Evolutionary conservation across 2,797 vertebrate genomes (phyloP), one percentile per base, ranked within the genome.

Genomic region (Prionace glauca): DNA sequence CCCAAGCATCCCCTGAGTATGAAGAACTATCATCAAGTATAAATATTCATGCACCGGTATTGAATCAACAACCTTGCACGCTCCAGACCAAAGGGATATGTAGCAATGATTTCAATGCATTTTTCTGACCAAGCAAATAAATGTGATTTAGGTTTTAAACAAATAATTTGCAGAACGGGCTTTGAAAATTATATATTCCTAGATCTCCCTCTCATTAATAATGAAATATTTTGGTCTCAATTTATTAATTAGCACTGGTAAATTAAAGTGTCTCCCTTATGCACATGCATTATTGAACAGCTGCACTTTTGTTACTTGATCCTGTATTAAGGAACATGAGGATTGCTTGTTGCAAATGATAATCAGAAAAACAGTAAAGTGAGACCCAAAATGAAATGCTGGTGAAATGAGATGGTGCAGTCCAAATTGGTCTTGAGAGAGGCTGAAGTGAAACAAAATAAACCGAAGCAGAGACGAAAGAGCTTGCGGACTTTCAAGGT

Each of bases 181-280:
- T 90, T 62, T 56, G 87, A 90, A 29, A 90, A 90, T 90, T 90
- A n/a, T 4, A 26, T 90, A 90, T n/a, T 90, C 87, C 32, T 90
- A 62, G 60, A 90, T 62, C 29, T 16, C 50, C 50, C 56, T 88
- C 86, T 22, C 50, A 60, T 88, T 90, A 90, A 62, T 62, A 62
- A 32, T 50, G 62, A 14, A 62, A 91, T 18, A 65, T 65, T n/a
- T 87, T 10, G 26, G 41, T 87, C 45, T 87, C 86, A 26, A 87
- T 26, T 87, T 87, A 45, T 87, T 56, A 87, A 12, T 87, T 87
- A 45, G 56, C 26, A 56, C 41, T 56, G 86, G 41, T 36, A 87
- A 56, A 14, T 41, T 11, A 87, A 87, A 56, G 11, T 14, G 3
- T 87, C 86, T 87, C 50, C 86, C 29, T 16, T 90, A 32, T 91